Evolutionary conservation across 2,113 vertebrate species (phyloP), one percentile per base, ranked within the genome.

Genomic region (Shinisaurus crocodilurus): DNA sequence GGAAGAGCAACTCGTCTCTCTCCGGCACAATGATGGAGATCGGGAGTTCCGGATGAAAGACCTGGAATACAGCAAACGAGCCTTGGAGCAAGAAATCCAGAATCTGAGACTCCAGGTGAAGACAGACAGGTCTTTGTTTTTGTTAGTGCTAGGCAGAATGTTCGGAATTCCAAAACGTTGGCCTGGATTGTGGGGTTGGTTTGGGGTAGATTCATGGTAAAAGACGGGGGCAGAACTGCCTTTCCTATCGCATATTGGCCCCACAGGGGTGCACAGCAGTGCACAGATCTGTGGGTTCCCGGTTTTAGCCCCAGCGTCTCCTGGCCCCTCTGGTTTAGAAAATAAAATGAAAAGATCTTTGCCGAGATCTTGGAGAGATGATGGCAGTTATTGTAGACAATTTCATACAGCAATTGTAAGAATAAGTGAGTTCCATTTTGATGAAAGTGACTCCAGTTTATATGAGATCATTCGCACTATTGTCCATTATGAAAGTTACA

Each of bases 71-170:
- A 93, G 96, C 92, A 97, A 98, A 92, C 97, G 95, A 3, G 97
- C 97, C 57, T 80, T 99, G 97, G 98, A 99, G 96, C 98, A 99
- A 89, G 99, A 99, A 95, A 98, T 98, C 72, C 98, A 98, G 91
- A 97, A 97, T 93, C 98, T 99, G 4, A 96, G 96, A 70, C 97
- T 98, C 29, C 99, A 99, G 98, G 99, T 99, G 94, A 37, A 13
- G 16, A 63, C 20, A 63, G 1, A 10, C 76, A 13, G 76, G 3
- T n/a, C 27, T 50, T n/a, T 50, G 34, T 69, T 37, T 6, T 7
- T 18, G 2, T 23, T 77, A 34, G 12, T n/a, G 70, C 70, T 72
- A 34, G 70, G 34, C 34, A 8, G 27, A 8, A 65, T 29, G 60
- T 43, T 45, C 45, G 37, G 32, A 20, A 20, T 84, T 45, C 82